A percentile compares a stretch with the other conserved stretches of the same genome.
Evolutionary conservation across 2,113 vertebrate genomes (phyloP).

Genomic region (Chiloscyllium plagiosum): DNA sequence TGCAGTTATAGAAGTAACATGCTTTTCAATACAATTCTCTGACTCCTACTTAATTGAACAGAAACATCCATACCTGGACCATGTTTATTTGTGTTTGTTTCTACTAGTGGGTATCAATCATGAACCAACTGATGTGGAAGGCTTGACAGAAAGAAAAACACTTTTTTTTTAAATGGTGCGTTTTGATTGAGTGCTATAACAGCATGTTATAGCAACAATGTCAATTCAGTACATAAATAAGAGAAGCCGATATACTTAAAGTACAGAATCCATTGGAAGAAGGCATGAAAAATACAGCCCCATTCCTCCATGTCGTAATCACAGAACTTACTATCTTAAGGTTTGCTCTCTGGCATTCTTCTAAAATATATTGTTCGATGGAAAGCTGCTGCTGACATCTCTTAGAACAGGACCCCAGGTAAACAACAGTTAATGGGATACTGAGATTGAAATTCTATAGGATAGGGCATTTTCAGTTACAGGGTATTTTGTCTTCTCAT

Average conservation of each 20-base stretch:
- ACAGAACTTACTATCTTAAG: neutral
- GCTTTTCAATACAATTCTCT: neutral
- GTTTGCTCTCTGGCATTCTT: neutral
- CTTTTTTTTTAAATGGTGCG: neutral
- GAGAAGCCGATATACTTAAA: neutral
- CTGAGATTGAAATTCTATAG: neutral
- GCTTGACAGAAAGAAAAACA: neutral
- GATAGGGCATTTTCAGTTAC: neutral
- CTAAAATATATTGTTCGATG: neutral
- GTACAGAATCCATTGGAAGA: neutral
- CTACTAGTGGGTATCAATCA: neutral
- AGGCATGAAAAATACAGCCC: neutral
- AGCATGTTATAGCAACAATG: neutral
- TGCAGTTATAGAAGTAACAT: neutral
- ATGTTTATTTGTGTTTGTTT: neutral
- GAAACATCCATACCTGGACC: neutral
- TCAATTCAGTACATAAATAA: neutral
- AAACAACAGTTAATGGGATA: neutral
- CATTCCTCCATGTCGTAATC: no score
- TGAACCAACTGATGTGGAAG: neutral
- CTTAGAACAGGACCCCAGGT: neutral
- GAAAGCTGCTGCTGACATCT: neutral
- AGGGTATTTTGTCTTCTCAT: neutral
- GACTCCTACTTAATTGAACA: neutral
- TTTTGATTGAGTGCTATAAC: neutral